Percentiles rank a stretch among this genome's conserved stretches.
These are phyloP conservation scores for Euglossa dilemma DNA, from an alignment of 1,140 invertebrate species.

Conservation along the genomic window DNA sequence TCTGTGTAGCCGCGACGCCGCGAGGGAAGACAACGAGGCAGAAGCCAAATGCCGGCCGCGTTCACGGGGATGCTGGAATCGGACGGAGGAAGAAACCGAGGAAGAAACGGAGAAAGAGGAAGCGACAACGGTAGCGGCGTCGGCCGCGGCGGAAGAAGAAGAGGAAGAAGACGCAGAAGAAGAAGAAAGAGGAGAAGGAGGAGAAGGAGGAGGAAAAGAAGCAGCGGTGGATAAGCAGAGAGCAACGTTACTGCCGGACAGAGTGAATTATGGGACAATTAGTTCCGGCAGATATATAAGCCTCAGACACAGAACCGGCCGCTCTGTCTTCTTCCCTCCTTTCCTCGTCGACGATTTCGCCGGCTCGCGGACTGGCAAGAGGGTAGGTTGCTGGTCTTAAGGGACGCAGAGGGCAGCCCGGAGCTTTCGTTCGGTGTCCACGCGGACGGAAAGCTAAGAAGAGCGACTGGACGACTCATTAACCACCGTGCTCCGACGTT, in stretches of 20 bases:
- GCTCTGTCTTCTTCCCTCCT: constrained; percentile 41
- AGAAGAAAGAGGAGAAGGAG: not conserved
- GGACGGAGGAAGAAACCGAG: constrained; percentile 1
- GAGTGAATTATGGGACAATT: constrained; percentile 78
- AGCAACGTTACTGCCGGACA: constrained; percentile 65
- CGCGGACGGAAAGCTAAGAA: constrained; percentile 57
- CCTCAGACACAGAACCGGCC: constrained; percentile 64
- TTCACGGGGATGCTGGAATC: constrained; percentile 3
- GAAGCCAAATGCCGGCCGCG: constrained; percentile 26
- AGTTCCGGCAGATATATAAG: constrained; percentile 78
- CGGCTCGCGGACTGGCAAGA: not conserved
- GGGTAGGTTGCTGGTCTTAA: constrained; percentile 33
- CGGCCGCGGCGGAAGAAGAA: not conserved
- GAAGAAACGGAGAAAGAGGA: constrained; percentile 15
- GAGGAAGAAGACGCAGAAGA: not conserved
- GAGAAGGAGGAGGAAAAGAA: constrained; percentile 21
- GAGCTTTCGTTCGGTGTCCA: constrained; percentile 52
- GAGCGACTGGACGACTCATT: constrained; percentile 71
- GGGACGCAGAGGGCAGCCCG: constrained; percentile 25
- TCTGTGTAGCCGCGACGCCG: not conserved
- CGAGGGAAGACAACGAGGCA: constrained; percentile 18
- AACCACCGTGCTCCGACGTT: constrained; percentile 65
- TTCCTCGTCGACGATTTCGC: constrained; percentile 41
- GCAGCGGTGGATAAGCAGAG: constrained; percentile 68
- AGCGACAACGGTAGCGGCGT: constrained; percentile 4